A percentile compares a stretch with the other conserved stretches of the same genome.
phyloP scores from a whole-genome alignment of 2,888 invertebrate genomes.

The Tenthredo notha region DNA sequence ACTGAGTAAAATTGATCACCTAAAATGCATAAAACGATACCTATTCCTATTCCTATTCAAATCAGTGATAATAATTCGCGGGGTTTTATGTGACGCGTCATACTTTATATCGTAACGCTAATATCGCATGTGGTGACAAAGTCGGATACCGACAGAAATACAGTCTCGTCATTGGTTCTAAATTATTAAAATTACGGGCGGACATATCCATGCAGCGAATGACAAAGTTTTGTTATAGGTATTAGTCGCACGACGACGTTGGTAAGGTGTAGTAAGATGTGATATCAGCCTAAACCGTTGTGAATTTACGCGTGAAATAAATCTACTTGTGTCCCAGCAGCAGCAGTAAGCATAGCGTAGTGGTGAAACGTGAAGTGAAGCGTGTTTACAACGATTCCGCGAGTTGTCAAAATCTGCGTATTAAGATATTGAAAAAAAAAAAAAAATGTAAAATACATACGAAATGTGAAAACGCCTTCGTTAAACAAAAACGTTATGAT shows the following conservation, averaged over 20 bases:
- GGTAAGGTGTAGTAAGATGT: not conserved
- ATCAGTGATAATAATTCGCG: not conserved
- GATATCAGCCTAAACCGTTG: not conserved
- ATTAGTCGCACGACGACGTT: not conserved
- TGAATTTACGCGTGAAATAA: slow-evolving; percentile 15
- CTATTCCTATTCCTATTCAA: not conserved
- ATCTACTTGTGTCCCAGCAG: not conserved
- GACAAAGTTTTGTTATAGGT: too few relatives aligned
- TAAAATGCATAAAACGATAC: not conserved
- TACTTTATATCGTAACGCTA: not conserved
- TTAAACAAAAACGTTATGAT: slow-evolving; percentile 38
- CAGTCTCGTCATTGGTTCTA: not conserved
- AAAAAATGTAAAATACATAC: not conserved
- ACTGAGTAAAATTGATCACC: not conserved
- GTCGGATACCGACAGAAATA: not conserved
- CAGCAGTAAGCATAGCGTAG: not conserved
- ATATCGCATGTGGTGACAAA: not conserved
- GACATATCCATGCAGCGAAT: not conserved
- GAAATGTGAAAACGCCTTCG: not conserved
- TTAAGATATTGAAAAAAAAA: not conserved
- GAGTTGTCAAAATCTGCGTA: slow-evolving; percentile 10
- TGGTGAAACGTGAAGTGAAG: not conserved
- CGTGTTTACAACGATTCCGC: slow-evolving; percentile 7
- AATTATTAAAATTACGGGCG: not conserved
- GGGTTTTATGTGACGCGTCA: not conserved